Evolutionary conservation across 2,113 vertebrate species (phyloP).

Genomic region (Caranx melampygus): DNA sequence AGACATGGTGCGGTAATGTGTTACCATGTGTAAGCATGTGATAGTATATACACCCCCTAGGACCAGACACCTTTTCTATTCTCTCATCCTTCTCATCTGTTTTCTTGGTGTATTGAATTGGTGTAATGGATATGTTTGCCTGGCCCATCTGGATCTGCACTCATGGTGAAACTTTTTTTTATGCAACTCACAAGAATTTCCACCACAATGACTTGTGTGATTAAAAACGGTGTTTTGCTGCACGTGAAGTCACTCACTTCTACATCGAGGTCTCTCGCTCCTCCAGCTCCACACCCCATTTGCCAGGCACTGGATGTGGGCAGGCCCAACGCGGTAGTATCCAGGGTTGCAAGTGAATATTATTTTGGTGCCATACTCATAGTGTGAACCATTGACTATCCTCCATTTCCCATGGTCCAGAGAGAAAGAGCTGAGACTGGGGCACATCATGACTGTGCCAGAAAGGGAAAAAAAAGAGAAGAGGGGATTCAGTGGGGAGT

Average conservation of each 20-base stretch:
- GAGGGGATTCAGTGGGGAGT: background rate
- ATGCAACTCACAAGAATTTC: no score
- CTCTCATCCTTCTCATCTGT: no score
- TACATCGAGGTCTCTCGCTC: slow-evolving; percentile 93
- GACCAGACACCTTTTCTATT: no score
- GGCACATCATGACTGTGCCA: slow-evolving; percentile 90
- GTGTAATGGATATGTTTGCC: no score
- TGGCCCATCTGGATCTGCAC: no score
- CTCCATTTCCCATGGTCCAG: slow-evolving; percentile 96
- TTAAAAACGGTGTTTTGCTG: background rate
- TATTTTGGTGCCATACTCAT: slow-evolving; percentile 95
- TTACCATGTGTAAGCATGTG: no score
- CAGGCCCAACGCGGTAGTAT: slow-evolving; percentile 93
- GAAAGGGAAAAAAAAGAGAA: background rate
- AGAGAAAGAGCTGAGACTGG: slow-evolving; percentile 96
- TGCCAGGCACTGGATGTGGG: slow-evolving; percentile 93
- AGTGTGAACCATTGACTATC: slow-evolving; percentile 96
- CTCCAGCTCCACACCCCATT: slow-evolving; percentile 98
- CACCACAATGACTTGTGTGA: background rate
- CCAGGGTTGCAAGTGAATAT: slow-evolving; percentile 96
- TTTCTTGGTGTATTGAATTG: no score
- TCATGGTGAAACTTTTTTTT: no score
- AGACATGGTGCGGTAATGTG: no score
- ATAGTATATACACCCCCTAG: no score
- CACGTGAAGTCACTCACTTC: slow-evolving; percentile 83